Evolutionary conservation across 2,888 invertebrate genomes (phyloP).

Genomic region (Scrobipalpa atriplicella): DNA sequence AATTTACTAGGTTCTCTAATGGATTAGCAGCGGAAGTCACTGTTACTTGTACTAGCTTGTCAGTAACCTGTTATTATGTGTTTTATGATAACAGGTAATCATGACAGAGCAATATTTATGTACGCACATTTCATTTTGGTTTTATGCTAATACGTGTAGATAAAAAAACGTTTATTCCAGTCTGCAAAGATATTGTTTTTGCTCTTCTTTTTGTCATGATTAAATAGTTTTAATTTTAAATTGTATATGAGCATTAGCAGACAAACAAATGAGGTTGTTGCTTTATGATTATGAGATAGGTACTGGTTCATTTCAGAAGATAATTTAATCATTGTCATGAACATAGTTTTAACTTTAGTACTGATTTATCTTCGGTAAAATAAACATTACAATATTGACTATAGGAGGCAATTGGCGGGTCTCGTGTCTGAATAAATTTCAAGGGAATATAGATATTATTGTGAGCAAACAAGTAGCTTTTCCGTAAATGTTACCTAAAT

Average conservation of each 20-base stretch:
- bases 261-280: not conserved
- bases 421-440: too few relatives aligned
- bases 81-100: conserved; percentile 17
- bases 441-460: too few relatives aligned
- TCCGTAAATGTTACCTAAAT: not conserved
- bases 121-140: conserved; percentile 10
- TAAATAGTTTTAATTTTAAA: not conserved
- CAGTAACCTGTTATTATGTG: conserved; percentile 13
- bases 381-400: too few relatives aligned
- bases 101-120: not conserved
- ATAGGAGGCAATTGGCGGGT: too few relatives aligned
- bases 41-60: conserved; percentile 7
- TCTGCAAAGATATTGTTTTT: not conserved
- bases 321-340: not conserved
- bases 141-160: conserved; percentile 26
- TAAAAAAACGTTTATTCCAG: conserved; percentile 6
- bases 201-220: not conserved
- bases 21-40: conserved; percentile 11
- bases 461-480: not conserved
- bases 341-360: too few relatives aligned
- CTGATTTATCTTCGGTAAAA: too few relatives aligned
- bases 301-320: not conserved
- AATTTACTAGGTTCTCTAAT: conserved; percentile 24
- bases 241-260: not conserved
- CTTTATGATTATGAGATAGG: not conserved